Percentiles rank a stretch among this genome's conserved stretches.
Evolutionary conservation across 2,797 vertebrate genomes (phyloP).

Genomic region (Paguma larvata): DNA sequence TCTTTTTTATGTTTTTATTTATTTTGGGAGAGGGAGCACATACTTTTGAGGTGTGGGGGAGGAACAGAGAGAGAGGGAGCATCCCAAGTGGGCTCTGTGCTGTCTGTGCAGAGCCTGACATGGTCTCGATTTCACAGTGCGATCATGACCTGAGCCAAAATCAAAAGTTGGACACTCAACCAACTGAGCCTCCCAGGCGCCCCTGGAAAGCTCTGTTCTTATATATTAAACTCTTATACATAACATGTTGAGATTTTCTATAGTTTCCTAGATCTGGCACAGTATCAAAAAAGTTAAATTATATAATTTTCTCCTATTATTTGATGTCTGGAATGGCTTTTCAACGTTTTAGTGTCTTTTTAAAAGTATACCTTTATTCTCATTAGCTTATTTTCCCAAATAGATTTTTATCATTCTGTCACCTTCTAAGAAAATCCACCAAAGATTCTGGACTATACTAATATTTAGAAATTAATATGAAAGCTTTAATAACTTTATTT

Average conservation of each 20-base stretch:
- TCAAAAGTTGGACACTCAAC: too few relatives aligned
- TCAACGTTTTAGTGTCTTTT: conserved; percentile 40
- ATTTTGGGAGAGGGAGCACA: too few relatives aligned
- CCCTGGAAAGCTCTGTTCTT: conserved; percentile 20
- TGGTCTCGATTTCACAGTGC: too few relatives aligned
- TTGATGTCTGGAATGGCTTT: conserved; percentile 14
- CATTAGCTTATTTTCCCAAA: conserved; percentile 38
- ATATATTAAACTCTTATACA: neutral
- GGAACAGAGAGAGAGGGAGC: too few relatives aligned
- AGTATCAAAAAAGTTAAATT: neutral
- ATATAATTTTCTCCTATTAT: neutral
- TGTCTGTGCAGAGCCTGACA: too few relatives aligned
- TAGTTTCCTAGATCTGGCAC: neutral
- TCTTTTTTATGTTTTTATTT: too few relatives aligned
- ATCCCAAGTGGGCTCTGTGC: too few relatives aligned
- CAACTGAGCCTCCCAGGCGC: too few relatives aligned
- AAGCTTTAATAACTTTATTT: neutral
- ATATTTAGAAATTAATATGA: conserved; percentile 32
- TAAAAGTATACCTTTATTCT: conserved; percentile 28
- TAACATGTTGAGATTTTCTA: neutral
- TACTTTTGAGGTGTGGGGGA: too few relatives aligned
- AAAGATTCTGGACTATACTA: neutral
- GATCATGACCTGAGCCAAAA: too few relatives aligned
- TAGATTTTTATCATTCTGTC: conserved; percentile 12
- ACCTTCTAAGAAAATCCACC: neutral